These are phyloP conservation scores for Heliconius ismenius DNA, from an alignment of 2,888 invertebrate species.

Conservation along the genomic window DNA sequence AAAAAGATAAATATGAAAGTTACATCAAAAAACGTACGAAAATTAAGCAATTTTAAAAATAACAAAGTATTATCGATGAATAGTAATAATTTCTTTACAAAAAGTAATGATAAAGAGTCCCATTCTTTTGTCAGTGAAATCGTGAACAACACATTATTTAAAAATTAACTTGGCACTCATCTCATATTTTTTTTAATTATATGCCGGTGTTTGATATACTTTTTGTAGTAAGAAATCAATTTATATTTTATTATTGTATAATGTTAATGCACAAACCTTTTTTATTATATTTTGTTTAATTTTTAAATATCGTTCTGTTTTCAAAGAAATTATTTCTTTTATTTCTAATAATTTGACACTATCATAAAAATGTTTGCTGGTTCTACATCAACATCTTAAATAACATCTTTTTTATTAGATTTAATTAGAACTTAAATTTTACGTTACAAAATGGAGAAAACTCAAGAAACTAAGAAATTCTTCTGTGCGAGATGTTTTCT, in stretches of 20 bases:
- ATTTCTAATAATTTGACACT: constrained; percentile 50
- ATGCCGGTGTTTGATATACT: no score
- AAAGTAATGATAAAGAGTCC: no score
- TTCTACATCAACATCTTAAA: constrained; percentile 40
- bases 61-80: no score
- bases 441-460: constrained; percentile 57
- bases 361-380: constrained; percentile 61
- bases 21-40: no score
- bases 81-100: no score
- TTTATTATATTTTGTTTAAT: background rate
- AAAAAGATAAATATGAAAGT: no score
- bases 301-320: constrained; percentile 15
- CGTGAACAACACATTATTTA: no score
- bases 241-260: background rate
- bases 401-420: constrained; percentile 20
- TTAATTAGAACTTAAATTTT: constrained; percentile 34
- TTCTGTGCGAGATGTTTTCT: constrained; percentile 74
- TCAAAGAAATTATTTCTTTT: constrained; percentile 1
- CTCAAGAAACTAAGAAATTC: constrained; percentile 67
- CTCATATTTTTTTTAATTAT: no score
- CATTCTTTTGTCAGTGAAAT: no score
- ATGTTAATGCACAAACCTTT: background rate
- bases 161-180: no score
- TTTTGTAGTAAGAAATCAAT: no score
- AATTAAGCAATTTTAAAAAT: no score